Evolutionary conservation across 2,888 invertebrate species (phyloP).

Genomic region (Abrostola triplasia): DNA sequence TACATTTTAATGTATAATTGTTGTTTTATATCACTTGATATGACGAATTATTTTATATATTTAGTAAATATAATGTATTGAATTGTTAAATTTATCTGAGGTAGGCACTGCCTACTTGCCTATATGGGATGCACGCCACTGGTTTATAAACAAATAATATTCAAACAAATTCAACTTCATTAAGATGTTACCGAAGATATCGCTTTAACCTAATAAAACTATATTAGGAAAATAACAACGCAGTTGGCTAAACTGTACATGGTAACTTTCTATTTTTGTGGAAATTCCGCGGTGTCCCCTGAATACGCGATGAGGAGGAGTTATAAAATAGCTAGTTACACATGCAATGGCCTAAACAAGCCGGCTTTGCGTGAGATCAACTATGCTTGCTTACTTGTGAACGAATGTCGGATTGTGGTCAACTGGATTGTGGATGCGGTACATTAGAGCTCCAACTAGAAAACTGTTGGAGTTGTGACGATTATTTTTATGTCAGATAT

Average conservation of each 20-base stretch:
- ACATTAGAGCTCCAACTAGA: constrained; percentile 1
- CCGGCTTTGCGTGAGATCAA: constrained; percentile 68
- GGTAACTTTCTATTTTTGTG: constrained; percentile 36
- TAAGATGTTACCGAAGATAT: constrained; percentile 11
- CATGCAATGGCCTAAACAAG: constrained; percentile 68
- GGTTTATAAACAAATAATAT: background rate
- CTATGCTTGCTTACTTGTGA: constrained; percentile 50
- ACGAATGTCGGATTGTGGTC: constrained; percentile 10
- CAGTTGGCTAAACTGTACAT: constrained; percentile 25
- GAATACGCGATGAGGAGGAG: constrained; percentile 61
- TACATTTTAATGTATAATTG: too few species aligned
- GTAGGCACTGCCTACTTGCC: too few species aligned
- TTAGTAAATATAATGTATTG: too few species aligned
- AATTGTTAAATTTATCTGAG: too few species aligned
- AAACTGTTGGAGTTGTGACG: background rate
- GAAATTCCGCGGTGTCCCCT: constrained; percentile 34
- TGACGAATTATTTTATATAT: too few species aligned
- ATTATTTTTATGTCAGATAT: background rate
- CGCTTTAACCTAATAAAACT: constrained; percentile 1
- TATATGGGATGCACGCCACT: too few species aligned
- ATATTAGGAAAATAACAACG: constrained; percentile 11
- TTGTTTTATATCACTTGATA: too few species aligned
- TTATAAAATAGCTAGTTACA: constrained; percentile 66
- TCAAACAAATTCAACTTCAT: background rate
- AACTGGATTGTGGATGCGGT: constrained; percentile 40